Evolutionary conservation across 2,797 vertebrate species (phyloP).

Genomic region (Arrhamphus sclerolepis): DNA sequence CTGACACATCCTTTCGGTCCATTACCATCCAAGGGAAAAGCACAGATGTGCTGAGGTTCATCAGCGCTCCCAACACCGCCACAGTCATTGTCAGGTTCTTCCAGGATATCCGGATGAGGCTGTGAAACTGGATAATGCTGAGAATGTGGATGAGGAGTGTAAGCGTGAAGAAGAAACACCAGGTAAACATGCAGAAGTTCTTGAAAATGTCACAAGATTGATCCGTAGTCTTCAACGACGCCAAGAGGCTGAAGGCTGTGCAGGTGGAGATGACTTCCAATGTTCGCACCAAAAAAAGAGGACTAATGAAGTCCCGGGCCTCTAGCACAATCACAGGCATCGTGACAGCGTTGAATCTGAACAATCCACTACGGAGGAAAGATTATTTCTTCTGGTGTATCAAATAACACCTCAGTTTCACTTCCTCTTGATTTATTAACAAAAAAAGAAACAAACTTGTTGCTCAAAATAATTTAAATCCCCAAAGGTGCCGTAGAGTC

Average conservation of each 20-base stretch:
- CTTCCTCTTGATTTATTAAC: neutral
- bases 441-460: neutral
- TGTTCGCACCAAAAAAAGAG: slow-evolving; percentile 74
- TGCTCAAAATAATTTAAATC: slow-evolving; percentile 13
- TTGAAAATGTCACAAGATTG: slow-evolving; percentile 23
- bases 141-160: slow-evolving; percentile 77
- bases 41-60: slow-evolving; percentile 68
- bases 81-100: slow-evolving; percentile 79
- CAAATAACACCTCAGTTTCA: slow-evolving; percentile 3
- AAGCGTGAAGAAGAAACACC: slow-evolving; percentile 81
- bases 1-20: fast-evolving
- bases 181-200: slow-evolving; percentile 78
- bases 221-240: slow-evolving; percentile 21
- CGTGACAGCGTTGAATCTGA: slow-evolving; percentile 11
- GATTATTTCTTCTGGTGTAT: neutral
- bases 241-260: slow-evolving; percentile 76
- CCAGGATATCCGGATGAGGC: slow-evolving; percentile 81
- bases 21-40: slow-evolving; percentile 65
- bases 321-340: slow-evolving; percentile 83
- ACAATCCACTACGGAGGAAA: slow-evolving; percentile 10
- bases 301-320: slow-evolving; percentile 72
- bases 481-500: slow-evolving; percentile 23
- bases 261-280: slow-evolving; percentile 70
- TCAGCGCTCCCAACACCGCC: slow-evolving; percentile 66
- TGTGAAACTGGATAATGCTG: slow-evolving; percentile 81